These are phyloP conservation scores for Margaritifera margaritifera DNA, from an alignment of 2,888 invertebrate species.

Conservation along the genomic window DNA sequence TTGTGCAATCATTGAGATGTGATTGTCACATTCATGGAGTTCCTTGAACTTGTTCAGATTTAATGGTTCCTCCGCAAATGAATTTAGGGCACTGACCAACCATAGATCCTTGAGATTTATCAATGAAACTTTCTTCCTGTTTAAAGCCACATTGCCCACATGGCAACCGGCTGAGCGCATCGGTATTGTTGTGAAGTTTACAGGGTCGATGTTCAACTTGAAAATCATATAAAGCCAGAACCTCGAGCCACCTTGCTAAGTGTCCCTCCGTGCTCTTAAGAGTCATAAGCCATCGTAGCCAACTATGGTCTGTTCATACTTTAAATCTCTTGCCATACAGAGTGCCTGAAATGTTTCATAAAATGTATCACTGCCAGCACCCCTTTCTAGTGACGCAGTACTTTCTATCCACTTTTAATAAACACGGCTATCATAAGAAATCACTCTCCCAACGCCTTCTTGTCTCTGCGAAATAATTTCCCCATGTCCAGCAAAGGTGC, in stretches of 20 bases:
- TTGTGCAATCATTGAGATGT: too few relatives aligned
- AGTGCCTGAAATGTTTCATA: constrained; percentile 37
- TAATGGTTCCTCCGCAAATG: too few relatives aligned
- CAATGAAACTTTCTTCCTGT: not conserved
- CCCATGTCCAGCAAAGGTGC: too few relatives aligned
- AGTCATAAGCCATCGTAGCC: constrained; percentile 32
- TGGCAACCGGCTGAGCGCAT: constrained; percentile 16
- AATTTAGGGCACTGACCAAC: too few relatives aligned
- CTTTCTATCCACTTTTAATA: too few relatives aligned
- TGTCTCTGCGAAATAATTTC: too few relatives aligned
- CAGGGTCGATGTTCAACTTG: constrained; percentile 21
- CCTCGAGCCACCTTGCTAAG: constrained; percentile 26
- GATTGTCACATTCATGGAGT: too few relatives aligned
- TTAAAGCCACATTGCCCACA: constrained; percentile 7
- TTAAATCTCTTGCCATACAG: constrained; percentile 31
- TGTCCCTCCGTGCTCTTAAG: constrained; percentile 31
- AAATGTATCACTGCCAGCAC: constrained; percentile 31
- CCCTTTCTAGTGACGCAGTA: constrained; percentile 34
- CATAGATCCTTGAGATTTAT: too few relatives aligned
- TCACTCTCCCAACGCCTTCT: too few relatives aligned
- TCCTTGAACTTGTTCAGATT: too few relatives aligned
- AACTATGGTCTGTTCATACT: constrained; percentile 39
- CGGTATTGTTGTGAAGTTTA: constrained; percentile 17
- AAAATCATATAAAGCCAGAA: constrained; percentile 21
- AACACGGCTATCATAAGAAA: too few relatives aligned